Conservation (phyloP, 2,797 vertebrate genomes). For the Micrastur ruficollis region DNA sequence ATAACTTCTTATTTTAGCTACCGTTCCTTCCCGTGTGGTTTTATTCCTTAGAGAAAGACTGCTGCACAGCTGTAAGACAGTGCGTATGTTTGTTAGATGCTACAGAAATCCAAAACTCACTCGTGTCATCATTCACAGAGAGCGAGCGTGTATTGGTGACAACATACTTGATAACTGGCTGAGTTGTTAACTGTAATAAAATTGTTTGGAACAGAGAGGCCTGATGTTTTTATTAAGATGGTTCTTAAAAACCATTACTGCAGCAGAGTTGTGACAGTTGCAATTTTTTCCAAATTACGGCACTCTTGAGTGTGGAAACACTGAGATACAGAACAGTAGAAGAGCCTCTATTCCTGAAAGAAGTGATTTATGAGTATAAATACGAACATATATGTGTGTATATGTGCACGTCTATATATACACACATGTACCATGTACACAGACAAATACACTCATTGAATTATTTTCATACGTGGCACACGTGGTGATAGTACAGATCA, state of each 20-base stretch:
- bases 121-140: not conserved
- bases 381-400: not conserved
- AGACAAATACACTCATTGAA: not conserved
- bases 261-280: not conserved
- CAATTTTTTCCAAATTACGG: not conserved
- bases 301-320: not conserved
- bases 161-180: not conserved
- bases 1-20: not conserved
- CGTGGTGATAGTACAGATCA: not conserved
- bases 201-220: not conserved
- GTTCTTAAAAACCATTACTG: not conserved
- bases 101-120: not conserved
- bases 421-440: not conserved
- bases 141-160: not conserved
- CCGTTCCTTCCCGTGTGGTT: not conserved
- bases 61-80: not conserved
- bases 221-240: slow-evolving; percentile 30
- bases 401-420: fast-evolving
- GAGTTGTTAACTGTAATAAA: slow-evolving; percentile 31
- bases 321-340: not conserved
- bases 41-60: not conserved
- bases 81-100: not conserved
- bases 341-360: not conserved
- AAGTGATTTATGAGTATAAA: not conserved
- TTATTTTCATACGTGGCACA: not conserved